These are phyloP conservation scores for Drosophila tripunctata DNA, from an alignment of 2,888 invertebrate species.

Conservation along the genomic window DNA sequence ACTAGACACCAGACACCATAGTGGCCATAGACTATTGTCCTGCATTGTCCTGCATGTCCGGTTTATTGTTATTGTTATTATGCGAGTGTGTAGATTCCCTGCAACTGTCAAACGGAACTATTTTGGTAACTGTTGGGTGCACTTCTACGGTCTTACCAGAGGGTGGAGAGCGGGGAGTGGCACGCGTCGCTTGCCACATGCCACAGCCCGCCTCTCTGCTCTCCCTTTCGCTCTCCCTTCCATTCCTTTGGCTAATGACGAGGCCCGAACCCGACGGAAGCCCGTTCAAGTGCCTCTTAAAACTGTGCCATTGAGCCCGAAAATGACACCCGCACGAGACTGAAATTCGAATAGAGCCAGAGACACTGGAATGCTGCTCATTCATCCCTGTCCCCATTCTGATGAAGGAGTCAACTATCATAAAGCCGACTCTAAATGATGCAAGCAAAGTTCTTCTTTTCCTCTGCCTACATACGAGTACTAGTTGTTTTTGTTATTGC, in stretches of 20 bases:
- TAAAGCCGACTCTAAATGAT: slow-evolving; percentile 57
- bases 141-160: slow-evolving; percentile 64
- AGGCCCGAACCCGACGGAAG: slow-evolving; percentile 61
- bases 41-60: slow-evolving; percentile 56
- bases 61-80: slow-evolving; percentile 82
- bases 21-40: slow-evolving; percentile 53
- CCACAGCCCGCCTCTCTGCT: background rate
- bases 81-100: slow-evolving; percentile 46
- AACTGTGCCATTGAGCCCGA: slow-evolving; percentile 39
- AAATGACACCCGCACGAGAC: slow-evolving; percentile 52
- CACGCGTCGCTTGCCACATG: slow-evolving; percentile 61
- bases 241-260: slow-evolving; percentile 65
- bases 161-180: slow-evolving; percentile 33
- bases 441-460: slow-evolving; percentile 46
- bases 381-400: slow-evolving; percentile 17
- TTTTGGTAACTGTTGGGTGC: slow-evolving; percentile 55
- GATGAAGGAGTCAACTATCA: slow-evolving; percentile 59
- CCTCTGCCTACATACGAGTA: slow-evolving; percentile 31
- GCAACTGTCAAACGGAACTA: slow-evolving; percentile 75
- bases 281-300: slow-evolving; percentile 69
- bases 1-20: slow-evolving; percentile 8
- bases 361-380: background rate
- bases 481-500: slow-evolving; percentile 23
- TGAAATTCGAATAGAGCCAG: slow-evolving; percentile 21
- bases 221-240: background rate